Percentiles rank a stretch among this genome's conserved stretches.
These are phyloP conservation scores for Octopus sinensis DNA, from an alignment of 1,140 invertebrate genomes.

Conservation along the genomic window DNA sequence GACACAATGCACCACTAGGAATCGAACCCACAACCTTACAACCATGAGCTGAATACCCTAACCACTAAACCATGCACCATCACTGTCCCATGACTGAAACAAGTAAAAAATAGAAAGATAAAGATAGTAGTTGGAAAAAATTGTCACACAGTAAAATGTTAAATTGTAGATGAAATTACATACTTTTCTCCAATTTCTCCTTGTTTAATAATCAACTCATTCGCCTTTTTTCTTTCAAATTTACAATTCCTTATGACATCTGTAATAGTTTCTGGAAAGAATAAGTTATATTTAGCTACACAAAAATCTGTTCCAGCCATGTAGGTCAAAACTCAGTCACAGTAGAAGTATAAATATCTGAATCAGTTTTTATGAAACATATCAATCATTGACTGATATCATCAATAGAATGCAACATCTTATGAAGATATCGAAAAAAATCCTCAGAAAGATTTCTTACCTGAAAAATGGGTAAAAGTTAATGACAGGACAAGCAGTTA, in stretches of 20 bases:
- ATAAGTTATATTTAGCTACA: background rate
- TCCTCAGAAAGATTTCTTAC: too few relatives aligned
- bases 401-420: conserved; percentile 5
- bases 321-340: background rate
- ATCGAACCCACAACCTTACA: too few relatives aligned
- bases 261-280: conserved; percentile 40
- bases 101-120: too few relatives aligned
- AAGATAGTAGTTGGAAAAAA: too few relatives aligned
- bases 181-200: conserved; percentile 47
- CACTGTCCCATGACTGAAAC: too few relatives aligned
- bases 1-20: too few relatives aligned
- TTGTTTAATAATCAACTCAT: conserved; percentile 48
- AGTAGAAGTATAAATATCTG: background rate
- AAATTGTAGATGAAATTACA: background rate
- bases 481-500: too few relatives aligned
- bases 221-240: conserved; percentile 32
- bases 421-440: background rate
- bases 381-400: conserved; percentile 8
- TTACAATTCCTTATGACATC: conserved; percentile 48
- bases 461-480: too few relatives aligned
- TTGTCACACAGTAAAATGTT: too few relatives aligned
- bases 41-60: too few relatives aligned
- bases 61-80: too few relatives aligned
- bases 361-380: background rate
- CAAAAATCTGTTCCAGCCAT: conserved; percentile 8